phyloP scores from a whole-genome alignment of 2,113 vertebrate species.

The Atherinomorus stipes region DNA sequence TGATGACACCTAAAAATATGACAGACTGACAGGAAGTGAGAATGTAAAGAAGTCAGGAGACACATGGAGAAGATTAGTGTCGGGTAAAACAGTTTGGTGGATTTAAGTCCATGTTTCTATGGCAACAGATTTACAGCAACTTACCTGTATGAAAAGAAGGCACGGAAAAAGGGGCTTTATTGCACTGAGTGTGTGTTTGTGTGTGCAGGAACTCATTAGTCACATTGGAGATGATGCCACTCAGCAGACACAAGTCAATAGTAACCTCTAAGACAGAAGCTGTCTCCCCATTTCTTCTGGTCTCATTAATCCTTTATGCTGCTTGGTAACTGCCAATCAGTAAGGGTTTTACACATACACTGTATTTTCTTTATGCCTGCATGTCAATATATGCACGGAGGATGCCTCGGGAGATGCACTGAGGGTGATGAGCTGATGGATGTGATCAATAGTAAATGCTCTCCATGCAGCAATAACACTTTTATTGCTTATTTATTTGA shows the following conservation, averaged over 20 bases:
- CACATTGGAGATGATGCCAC: conserved; percentile 67
- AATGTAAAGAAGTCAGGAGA: neutral
- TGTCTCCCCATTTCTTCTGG: conserved; percentile 42
- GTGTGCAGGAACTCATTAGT: conserved; percentile 59
- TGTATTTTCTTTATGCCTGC: conserved; percentile 5
- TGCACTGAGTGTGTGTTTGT: conserved; percentile 32
- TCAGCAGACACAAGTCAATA: conserved; percentile 70
- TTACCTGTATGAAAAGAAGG: conserved; percentile 16
- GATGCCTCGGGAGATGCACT: conserved; percentile 11
- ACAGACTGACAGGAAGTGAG: neutral
- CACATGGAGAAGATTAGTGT: conserved; percentile 6
- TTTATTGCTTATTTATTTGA: neutral
- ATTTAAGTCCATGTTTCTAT: conserved; percentile 10
- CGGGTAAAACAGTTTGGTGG: neutral
- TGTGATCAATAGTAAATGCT: conserved; percentile 24
- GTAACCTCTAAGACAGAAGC: conserved; percentile 47
- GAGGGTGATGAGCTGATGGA: conserved; percentile 16
- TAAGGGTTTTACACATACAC: conserved; percentile 15
- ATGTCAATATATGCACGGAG: neutral
- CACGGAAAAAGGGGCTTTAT: neutral
- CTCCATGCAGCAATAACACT: neutral
- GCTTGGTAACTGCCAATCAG: conserved; percentile 41
- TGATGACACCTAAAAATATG: neutral
- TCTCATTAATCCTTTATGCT: conserved; percentile 54
- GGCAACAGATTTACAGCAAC: conserved; percentile 12